Percentiles rank a stretch among this genome's conserved stretches.
Conservation (phyloP, 1,140 invertebrate species). For the Teleopsis dalmanni region DNA sequence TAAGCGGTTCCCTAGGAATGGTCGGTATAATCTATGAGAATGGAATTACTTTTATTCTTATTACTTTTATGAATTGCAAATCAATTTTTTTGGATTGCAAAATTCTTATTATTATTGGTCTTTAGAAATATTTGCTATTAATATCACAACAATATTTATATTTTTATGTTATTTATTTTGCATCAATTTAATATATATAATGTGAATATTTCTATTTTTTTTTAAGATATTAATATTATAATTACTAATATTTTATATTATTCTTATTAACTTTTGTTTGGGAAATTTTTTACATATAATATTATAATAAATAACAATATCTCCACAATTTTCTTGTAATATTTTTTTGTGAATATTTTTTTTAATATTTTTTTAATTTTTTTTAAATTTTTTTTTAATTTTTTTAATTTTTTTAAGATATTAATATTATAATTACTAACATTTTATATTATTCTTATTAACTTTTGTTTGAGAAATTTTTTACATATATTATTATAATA, state of each 20-base stretch:
- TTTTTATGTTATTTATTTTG: constrained; percentile 1
- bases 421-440: neutral
- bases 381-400: neutral
- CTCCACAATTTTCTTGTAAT: neutral
- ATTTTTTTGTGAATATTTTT: neutral
- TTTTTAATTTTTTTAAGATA: neutral
- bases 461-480: too few species aligned
- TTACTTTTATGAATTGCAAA: too few species aligned
- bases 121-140: too few species aligned
- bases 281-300: neutral
- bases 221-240: neutral
- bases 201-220: neutral
- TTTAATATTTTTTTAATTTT: neutral
- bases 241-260: neutral
- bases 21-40: too few species aligned
- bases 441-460: neutral
- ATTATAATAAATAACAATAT: too few species aligned
- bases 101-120: too few species aligned
- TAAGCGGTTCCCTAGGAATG: too few species aligned
- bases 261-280: neutral
- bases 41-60: too few species aligned
- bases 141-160: too few species aligned
- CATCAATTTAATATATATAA: neutral
- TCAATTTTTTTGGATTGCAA: too few species aligned
- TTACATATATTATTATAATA: neutral